Evolutionary conservation across 2,888 invertebrate genomes (phyloP), one percentile per base, ranked within the genome.

Genomic region (Notodonta ziczac): DNA sequence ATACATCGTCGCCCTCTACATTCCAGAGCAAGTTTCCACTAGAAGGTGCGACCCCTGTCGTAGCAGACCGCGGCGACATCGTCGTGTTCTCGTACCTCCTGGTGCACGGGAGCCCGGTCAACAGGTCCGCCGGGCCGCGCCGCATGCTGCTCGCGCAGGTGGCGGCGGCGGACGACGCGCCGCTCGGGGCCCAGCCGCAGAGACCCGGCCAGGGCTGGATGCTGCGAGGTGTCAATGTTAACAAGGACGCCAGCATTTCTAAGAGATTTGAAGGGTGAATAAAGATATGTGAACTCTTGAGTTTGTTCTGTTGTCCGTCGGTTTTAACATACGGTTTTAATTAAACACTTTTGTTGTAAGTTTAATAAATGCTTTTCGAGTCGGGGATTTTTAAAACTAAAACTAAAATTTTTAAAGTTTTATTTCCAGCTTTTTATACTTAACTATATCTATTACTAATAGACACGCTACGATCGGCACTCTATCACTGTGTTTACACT

Each of bases 21-120:
- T 50, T 76, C 1, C 83, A 94, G 91, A 83, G 74, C 44, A 84
- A 89, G 70, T 94, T 90, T 71, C 91, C 95, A 0, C 76, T 95
- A 8, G 87, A 90, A 12, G 84, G 85, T 6, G 95, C 94, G 0
- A 89, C 87, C 0, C 94, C 95, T 0, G 88, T 95, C 2, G 67
- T 83, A 0, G 94, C 95, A 0, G 91, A 89, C 54, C 90, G 91
- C 8, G 95, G 95, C 0, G 94, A 95, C 62, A 82, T 95, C n/a
- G 87, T 95, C 1, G 83, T 95, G 24, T 95, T 95, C 79, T 95
- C 95, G 0, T 95, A 95, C 74, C 85, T 95, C 8, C 83, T 95
- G 48, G 81, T 95, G 39, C 95, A 95, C 72, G 95, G 95, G 52
- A 95, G 95, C 56, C 93, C 94, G 8, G 73, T 91, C 16, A 95